Percentiles rank a stretch among this genome's conserved stretches.
Conservation (phyloP, 2,113 vertebrate species). For the Phoxinus phoxinus region DNA sequence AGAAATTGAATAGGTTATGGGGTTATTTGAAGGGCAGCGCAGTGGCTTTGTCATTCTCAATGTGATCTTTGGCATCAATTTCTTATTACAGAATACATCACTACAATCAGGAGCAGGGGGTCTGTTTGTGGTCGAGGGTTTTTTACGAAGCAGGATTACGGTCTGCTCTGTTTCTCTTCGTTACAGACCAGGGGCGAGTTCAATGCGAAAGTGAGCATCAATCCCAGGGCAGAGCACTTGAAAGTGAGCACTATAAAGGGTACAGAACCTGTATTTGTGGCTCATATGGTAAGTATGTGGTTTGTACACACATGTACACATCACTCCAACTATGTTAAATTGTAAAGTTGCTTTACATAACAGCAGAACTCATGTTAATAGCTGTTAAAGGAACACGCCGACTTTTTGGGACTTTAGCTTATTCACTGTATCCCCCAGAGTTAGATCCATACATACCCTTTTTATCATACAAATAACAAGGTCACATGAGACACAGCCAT, state of each 20-base stretch:
- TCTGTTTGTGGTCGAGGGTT: slow-evolving; percentile 17
- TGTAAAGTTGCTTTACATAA: not conserved
- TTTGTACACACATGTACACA: not conserved
- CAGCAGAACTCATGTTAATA: slow-evolving; percentile 2
- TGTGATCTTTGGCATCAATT: slow-evolving; percentile 42
- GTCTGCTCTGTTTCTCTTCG: not conserved
- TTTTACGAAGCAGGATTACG: slow-evolving; percentile 19
- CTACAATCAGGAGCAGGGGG: not conserved
- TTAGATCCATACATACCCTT: no score
- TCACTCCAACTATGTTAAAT: not conserved
- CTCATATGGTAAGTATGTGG: not conserved
- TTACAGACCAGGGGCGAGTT: not conserved
- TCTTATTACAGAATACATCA: slow-evolving; percentile 41
- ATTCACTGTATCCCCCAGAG: no score
- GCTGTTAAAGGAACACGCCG: not conserved
- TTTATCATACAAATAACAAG: no score
- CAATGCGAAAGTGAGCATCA: not conserved
- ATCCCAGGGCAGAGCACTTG: not conserved
- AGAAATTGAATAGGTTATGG: slow-evolving; percentile 39
- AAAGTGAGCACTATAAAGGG: not conserved
- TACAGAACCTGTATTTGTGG: not conserved
- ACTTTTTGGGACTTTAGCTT: no score
- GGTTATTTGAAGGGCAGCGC: slow-evolving; percentile 52
- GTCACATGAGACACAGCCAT: no score
- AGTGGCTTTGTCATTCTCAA: slow-evolving; percentile 35